phyloP scores from a whole-genome alignment of 2,113 vertebrate genomes.

The Alligator mississippiensis region DNA sequence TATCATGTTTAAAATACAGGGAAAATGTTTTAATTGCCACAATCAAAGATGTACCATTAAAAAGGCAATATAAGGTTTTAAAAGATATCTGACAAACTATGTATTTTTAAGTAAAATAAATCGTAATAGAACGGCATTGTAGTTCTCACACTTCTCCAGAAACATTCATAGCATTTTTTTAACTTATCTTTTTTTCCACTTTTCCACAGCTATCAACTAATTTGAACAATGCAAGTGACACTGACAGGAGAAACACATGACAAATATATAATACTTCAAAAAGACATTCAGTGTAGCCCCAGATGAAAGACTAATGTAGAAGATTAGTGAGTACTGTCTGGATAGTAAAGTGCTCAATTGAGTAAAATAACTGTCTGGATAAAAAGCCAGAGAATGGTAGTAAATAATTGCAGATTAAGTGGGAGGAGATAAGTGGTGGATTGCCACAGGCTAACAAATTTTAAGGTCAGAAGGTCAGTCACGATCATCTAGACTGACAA shows the following conservation, averaged over 20 bases:
- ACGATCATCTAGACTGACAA: neutral
- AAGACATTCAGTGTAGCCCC: neutral
- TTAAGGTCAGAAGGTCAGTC: neutral
- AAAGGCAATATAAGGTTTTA: neutral
- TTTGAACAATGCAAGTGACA: neutral
- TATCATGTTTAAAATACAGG: neutral
- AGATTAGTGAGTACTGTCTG: neutral
- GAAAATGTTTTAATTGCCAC: neutral
- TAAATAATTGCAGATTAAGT: neutral
- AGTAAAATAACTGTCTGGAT: neutral
- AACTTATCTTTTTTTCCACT: neutral
- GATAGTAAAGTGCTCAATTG: neutral
- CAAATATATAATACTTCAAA: neutral
- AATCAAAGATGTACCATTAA: neutral
- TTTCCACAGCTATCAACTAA: neutral
- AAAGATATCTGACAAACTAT: neutral
- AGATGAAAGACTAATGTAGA: neutral
- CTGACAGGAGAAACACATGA: neutral
- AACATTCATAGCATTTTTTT: neutral
- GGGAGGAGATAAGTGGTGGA: neutral
- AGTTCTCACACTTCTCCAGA: neutral
- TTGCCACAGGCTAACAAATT: neutral
- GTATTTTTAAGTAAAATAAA: conserved; percentile 9
- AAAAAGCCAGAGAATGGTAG: neutral
- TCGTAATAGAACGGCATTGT: neutral